Evolutionary conservation across 2,113 vertebrate species (phyloP).

Genomic region (Zosterops hypoxanthus): DNA sequence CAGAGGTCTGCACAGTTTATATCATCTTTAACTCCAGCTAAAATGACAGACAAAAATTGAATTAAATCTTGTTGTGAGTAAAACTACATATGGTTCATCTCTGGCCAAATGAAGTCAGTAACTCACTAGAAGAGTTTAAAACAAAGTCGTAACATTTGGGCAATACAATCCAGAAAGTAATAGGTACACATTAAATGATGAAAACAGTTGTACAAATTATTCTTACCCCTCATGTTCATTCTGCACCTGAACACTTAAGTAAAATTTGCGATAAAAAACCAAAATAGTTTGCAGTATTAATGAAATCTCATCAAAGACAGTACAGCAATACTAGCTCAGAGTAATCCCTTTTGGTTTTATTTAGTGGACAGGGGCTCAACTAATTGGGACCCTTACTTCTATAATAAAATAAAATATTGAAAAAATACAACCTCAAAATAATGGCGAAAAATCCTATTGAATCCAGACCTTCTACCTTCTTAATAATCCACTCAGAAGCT

Average conservation of each 20-base stretch:
- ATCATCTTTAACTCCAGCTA: neutral
- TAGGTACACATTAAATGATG: neutral
- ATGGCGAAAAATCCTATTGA: neutral
- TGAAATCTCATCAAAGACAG: neutral
- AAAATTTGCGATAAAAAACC: neutral
- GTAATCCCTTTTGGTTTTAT: neutral
- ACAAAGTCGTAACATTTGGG: neutral
- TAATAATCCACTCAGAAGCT: neutral
- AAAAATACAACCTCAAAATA: neutral
- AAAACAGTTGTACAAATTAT: neutral
- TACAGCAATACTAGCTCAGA: neutral
- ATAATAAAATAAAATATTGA: neutral
- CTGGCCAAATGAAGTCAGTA: neutral
- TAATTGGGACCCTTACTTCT: neutral
- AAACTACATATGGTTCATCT: neutral
- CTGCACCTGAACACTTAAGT: neutral
- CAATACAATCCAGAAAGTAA: neutral
- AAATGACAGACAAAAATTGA: neutral
- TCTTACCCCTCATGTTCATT: neutral
- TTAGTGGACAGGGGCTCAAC: neutral
- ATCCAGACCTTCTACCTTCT: neutral
- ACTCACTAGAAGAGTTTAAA: neutral
- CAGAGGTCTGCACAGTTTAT: neutral
- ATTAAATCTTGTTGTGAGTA: neutral
- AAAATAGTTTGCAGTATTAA: neutral